Evolutionary conservation across 2,888 invertebrate species (phyloP).

Genomic region (Nebria brevicollis): DNA sequence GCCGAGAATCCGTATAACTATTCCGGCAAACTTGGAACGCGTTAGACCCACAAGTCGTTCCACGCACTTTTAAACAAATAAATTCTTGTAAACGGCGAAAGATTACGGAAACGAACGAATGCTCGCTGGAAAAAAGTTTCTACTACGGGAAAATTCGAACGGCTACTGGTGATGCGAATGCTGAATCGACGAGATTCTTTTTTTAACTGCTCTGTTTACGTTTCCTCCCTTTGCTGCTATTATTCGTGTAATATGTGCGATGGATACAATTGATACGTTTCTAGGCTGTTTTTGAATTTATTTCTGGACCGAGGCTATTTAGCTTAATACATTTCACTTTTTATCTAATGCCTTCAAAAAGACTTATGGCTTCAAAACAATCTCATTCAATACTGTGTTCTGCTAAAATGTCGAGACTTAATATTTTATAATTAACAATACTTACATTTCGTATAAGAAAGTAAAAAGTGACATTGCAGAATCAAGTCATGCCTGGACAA

Average conservation of each 20-base stretch:
- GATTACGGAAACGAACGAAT: constrained; percentile 28
- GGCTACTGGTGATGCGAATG: constrained; percentile 12
- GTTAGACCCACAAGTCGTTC: constrained; percentile 36
- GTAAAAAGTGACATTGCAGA: constrained; percentile 10
- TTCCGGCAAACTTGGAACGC: constrained; percentile 19
- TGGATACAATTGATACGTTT: background rate
- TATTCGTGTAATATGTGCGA: background rate
- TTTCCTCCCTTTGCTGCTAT: background rate
- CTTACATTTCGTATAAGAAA: background rate
- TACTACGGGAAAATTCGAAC: background rate
- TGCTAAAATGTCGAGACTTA: too few relatives aligned
- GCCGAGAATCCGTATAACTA: constrained; percentile 39
- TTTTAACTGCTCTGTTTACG: constrained; percentile 44
- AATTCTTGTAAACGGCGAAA: constrained; percentile 43
- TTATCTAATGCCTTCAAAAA: background rate
- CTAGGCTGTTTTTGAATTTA: background rate
- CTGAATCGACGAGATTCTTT: constrained; percentile 35
- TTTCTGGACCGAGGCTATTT: background rate
- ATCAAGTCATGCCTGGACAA: constrained; percentile 9
- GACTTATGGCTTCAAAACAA: background rate
- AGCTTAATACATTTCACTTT: background rate
- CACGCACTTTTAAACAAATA: constrained; percentile 46
- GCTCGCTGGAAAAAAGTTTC: background rate
- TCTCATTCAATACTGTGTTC: background rate
- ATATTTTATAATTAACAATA: too few relatives aligned